Percentiles rank a stretch among this genome's conserved stretches.
phyloP scores from a whole-genome alignment of 2,113 vertebrate genomes.

The Scartelaos histophorus region DNA sequence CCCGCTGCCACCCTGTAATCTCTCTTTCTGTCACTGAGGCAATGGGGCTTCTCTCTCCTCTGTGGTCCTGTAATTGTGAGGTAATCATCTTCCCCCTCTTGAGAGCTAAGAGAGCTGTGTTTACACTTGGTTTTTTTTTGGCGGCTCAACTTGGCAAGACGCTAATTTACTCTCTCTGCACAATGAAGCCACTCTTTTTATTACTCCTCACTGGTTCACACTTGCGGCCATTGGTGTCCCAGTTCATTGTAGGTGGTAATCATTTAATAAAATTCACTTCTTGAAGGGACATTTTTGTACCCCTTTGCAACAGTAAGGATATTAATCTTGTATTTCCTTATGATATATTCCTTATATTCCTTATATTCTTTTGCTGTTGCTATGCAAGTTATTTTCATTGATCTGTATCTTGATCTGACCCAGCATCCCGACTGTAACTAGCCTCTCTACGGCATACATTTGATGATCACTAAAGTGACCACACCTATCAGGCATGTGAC shows the following conservation, averaged over 20 bases:
- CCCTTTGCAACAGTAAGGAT: neutral
- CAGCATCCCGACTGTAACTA: neutral
- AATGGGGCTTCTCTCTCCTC: slow-evolving; percentile 56
- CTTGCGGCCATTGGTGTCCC: slow-evolving; percentile 8
- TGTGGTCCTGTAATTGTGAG: slow-evolving; percentile 67
- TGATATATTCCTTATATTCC: too few relatives aligned
- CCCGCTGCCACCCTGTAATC: slow-evolving; percentile 60
- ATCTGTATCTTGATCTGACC: too few relatives aligned
- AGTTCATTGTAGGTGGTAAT: slow-evolving; percentile 14
- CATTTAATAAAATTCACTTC: neutral
- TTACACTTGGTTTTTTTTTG: slow-evolving; percentile 60
- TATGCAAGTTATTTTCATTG: neutral
- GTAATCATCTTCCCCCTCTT: slow-evolving; percentile 71
- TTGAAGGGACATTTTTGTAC: neutral
- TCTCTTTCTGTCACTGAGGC: slow-evolving; percentile 62
- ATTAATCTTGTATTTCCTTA: neutral
- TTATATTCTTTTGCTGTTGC: too few relatives aligned
- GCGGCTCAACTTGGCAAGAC: slow-evolving; percentile 56
- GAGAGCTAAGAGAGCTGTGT: slow-evolving; percentile 67
- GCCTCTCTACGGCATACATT: neutral
- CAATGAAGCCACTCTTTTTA: slow-evolving; percentile 46
- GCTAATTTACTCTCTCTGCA: slow-evolving; percentile 58
- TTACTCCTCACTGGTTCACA: slow-evolving; percentile 39
- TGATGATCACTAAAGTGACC: neutral
- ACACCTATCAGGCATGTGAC: neutral